phyloP scores from a whole-genome alignment of 2,888 invertebrate genomes.

The Polietes domitor region DNA sequence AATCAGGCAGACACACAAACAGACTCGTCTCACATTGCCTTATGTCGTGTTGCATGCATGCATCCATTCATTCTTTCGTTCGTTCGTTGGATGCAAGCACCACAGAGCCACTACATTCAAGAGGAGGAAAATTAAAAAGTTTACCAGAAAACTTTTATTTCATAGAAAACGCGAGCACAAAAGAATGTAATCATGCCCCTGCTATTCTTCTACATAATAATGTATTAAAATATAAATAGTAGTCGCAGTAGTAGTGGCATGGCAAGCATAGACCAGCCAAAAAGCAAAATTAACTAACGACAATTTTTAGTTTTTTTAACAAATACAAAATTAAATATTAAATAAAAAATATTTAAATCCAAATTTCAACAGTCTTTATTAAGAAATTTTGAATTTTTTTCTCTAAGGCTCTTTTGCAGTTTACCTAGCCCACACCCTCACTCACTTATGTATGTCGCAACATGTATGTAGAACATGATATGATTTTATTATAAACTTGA shows the following conservation, averaged over 20 bases:
- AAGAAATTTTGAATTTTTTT: no score
- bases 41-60: neutral
- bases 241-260: no score
- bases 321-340: neutral
- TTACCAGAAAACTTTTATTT: slow-evolving; percentile 37
- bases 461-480: slow-evolving; percentile 22
- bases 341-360: neutral
- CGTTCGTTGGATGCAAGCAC: neutral
- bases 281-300: neutral
- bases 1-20: neutral
- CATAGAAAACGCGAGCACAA: slow-evolving; percentile 6
- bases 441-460: neutral
- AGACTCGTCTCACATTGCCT: neutral
- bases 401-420: neutral
- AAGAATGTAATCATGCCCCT: slow-evolving; percentile 23
- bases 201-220: neutral
- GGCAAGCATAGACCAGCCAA: neutral
- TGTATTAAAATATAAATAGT: slow-evolving; percentile 11
- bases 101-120: neutral
- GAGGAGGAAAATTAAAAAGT: slow-evolving; percentile 49
- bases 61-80: neutral
- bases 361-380: no score
- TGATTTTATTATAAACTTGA: slow-evolving; percentile 34
- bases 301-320: neutral
- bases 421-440: no score